Evolutionary conservation across 2,797 vertebrate genomes (phyloP).

Genomic region (Hydrocynus forskahlii): DNA sequence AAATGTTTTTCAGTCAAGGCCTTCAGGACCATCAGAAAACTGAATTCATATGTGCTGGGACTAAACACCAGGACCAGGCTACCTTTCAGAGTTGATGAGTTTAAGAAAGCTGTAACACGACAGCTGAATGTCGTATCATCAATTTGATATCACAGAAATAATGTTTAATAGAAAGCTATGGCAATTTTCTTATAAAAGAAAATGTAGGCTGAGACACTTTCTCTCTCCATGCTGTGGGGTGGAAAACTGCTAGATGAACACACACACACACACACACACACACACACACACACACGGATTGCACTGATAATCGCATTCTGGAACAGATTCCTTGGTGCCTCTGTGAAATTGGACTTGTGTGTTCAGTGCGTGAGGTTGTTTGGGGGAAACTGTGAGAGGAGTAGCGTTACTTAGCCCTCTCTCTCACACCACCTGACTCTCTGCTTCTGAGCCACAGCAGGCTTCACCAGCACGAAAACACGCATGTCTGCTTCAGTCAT

Average conservation of each 20-base stretch:
- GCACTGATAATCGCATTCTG: slow-evolving; percentile 38
- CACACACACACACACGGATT: background rate
- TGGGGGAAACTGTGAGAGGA: slow-evolving; percentile 26
- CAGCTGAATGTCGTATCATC: too few relatives aligned
- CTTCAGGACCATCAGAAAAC: too few relatives aligned
- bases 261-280: background rate
- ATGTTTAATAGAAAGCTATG: too few relatives aligned
- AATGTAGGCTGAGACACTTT: background rate
- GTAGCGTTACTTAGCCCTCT: slow-evolving; percentile 15
- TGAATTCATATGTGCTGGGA: too few relatives aligned
- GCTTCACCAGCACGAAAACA: background rate
- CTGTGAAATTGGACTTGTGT: slow-evolving; percentile 34
- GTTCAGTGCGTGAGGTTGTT: slow-evolving; percentile 27
- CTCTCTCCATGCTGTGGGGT: background rate
- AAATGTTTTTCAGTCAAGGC: too few relatives aligned
- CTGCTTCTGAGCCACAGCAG: background rate
- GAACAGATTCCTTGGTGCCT: slow-evolving; percentile 22
- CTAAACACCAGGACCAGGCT: background rate
- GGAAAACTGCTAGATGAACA: slow-evolving; percentile 3
- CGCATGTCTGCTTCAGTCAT: background rate
- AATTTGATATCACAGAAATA: too few relatives aligned
- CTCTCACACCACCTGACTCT: background rate
- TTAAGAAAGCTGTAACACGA: too few relatives aligned
- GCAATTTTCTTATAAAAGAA: too few relatives aligned
- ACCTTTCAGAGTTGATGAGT: background rate